Conservation (phyloP, 2,113 vertebrate genomes). For the Oncorhynchus tshawytscha region DNA sequence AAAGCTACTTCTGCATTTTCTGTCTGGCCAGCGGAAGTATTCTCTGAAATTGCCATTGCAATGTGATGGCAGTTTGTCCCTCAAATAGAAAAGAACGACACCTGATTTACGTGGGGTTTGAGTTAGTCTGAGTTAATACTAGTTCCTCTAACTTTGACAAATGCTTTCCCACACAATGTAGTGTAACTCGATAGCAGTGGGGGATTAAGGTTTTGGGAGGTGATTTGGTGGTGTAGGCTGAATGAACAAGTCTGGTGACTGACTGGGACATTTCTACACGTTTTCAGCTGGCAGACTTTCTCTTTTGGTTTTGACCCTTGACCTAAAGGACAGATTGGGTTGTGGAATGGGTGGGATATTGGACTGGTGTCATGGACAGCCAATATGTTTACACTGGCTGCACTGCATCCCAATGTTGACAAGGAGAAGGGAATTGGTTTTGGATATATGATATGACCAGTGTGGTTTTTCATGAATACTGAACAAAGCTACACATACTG, state of each 20-base stretch:
- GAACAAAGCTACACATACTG: constrained; percentile 1
- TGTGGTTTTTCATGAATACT: constrained; percentile 25
- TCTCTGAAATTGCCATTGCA: constrained; percentile 41
- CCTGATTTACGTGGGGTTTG: constrained; percentile 50
- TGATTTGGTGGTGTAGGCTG: constrained; percentile 44
- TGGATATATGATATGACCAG: constrained; percentile 37
- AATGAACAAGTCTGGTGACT: constrained; percentile 43
- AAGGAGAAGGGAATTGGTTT: constrained; percentile 51
- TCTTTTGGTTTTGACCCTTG: constrained; percentile 60
- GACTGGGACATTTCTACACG: constrained; percentile 48
- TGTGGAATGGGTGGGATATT: constrained; percentile 57
- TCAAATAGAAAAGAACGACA: constrained; percentile 48
- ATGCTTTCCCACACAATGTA: constrained; percentile 67
- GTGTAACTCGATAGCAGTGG: constrained; percentile 64
- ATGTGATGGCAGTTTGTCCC: constrained; percentile 48
- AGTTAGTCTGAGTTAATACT: constrained; percentile 41
- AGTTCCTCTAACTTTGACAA: constrained; percentile 50
- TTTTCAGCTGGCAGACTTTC: constrained; percentile 37
- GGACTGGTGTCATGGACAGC: constrained; percentile 49
- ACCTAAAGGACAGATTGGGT: constrained; percentile 48
- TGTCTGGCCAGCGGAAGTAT: constrained; percentile 47
- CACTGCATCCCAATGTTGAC: constrained; percentile 44
- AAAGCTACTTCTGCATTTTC: constrained; percentile 46
- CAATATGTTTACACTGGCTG: constrained; percentile 60
- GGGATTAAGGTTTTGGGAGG: constrained; percentile 62